Conservation (phyloP, 1,140 invertebrate species). For the Agrilus planipennis region DNA sequence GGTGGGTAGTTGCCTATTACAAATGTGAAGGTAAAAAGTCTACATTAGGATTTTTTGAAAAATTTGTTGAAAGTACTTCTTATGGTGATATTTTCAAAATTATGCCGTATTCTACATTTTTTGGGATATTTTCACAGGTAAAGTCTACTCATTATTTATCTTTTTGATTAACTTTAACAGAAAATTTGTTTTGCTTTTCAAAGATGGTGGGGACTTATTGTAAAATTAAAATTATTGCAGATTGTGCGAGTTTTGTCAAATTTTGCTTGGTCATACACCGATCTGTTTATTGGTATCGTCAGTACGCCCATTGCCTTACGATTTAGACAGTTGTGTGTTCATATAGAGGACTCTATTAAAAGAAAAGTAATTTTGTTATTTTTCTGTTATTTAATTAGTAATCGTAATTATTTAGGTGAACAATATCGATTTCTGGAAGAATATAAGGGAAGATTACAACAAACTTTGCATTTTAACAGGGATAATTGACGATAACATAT, state of each 20-base stretch:
- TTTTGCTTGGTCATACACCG: slow-evolving; percentile 14
- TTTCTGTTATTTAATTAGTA: background rate
- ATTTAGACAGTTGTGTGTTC: slow-evolving; percentile 13
- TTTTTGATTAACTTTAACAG: slow-evolving; percentile 5
- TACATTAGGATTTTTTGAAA: background rate
- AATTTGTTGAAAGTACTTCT: background rate
- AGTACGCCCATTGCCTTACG: slow-evolving; percentile 12
- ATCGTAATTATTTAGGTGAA: slow-evolving; percentile 7
- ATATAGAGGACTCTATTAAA: slow-evolving; percentile 4
- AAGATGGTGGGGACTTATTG: too few relatives aligned
- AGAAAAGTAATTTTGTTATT: slow-evolving; percentile 4
- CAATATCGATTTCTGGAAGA: slow-evolving; percentile 9
- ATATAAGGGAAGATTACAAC: slow-evolving; percentile 14
- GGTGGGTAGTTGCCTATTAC: background rate
- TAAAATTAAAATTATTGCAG: too few relatives aligned
- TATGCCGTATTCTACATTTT: background rate
- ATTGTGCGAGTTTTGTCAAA: slow-evolving; percentile 13
- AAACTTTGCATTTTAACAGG: slow-evolving; percentile 7
- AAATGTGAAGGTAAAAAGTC: too few relatives aligned
- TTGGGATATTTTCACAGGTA: background rate
- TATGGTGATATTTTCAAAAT: background rate
- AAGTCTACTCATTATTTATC: slow-evolving; percentile 2
- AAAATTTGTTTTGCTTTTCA: slow-evolving; percentile 1
- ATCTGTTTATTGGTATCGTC: slow-evolving; percentile 16
- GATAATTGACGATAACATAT: slow-evolving; percentile 10